Evolutionary conservation across 2,888 invertebrate species (phyloP).

Genomic region (Trachelus iudaicus): DNA sequence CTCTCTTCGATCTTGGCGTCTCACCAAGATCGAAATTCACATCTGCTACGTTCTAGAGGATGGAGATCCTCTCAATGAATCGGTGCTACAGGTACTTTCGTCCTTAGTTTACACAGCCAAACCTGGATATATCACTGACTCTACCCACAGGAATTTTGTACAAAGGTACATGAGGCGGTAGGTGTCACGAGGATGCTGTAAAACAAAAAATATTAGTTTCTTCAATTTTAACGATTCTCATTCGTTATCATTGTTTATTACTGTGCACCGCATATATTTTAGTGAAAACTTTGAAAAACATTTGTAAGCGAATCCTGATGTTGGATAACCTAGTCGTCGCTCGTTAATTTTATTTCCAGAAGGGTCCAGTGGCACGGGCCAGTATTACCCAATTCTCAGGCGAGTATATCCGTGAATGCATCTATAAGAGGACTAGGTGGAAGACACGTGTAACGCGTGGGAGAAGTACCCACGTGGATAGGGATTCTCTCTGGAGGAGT

Average conservation of each 20-base stretch:
- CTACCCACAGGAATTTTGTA: background rate
- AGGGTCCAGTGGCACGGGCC: background rate
- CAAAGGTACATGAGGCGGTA: background rate
- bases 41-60: background rate
- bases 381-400: background rate
- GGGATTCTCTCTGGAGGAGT: constrained; percentile 38
- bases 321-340: background rate
- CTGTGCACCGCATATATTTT: background rate
- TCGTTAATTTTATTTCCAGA: background rate
- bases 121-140: background rate
- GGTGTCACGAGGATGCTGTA: background rate
- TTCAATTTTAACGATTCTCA: background rate
- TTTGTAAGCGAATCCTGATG: background rate
- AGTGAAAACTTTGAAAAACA: background rate
- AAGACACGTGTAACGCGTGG: constrained; percentile 40
- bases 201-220: background rate
- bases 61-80: background rate
- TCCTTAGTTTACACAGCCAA: background rate
- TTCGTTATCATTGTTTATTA: background rate
- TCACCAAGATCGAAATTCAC: background rate
- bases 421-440: background rate
- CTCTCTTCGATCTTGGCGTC: background rate
- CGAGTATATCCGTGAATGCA: background rate
- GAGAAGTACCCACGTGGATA: constrained; percentile 43
- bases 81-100: background rate